These are phyloP conservation scores for Argopecten irradians DNA, from an alignment of 1,140 invertebrate genomes.

Conservation along the genomic window DNA sequence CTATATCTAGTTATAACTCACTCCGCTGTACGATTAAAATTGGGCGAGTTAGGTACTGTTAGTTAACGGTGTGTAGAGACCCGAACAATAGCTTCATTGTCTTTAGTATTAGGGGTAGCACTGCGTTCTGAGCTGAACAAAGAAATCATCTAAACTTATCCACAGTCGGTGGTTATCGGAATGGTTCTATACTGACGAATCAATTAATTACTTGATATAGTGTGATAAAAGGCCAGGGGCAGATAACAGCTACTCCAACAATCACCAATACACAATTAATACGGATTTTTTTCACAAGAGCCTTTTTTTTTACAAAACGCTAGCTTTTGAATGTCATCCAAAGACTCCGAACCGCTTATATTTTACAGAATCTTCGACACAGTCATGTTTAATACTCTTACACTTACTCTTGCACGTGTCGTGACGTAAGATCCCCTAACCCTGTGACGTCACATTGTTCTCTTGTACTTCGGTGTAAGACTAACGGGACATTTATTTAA, in stretches of 20 bases:
- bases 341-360: no score
- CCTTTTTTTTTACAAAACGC: not conserved
- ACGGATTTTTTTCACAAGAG: not conserved
- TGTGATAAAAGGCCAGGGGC: not conserved
- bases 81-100: not conserved
- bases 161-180: not conserved
- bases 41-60: not conserved
- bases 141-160: not conserved
- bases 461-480: no score
- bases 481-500: no score
- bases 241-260: not conserved
- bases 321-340: not conserved
- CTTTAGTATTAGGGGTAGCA: not conserved
- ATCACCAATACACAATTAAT: not conserved
- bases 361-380: no score
- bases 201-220: constrained; percentile 4
- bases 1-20: not conserved
- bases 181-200: not conserved
- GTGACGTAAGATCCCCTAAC: no score
- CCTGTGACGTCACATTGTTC: no score
- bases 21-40: not conserved
- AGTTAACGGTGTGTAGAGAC: not conserved
- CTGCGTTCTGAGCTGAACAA: not conserved
- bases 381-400: no score
- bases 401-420: no score